These are phyloP conservation scores for Myiozetetes cayanensis DNA, from an alignment of 2,113 vertebrate species.

Conservation along the genomic window DNA sequence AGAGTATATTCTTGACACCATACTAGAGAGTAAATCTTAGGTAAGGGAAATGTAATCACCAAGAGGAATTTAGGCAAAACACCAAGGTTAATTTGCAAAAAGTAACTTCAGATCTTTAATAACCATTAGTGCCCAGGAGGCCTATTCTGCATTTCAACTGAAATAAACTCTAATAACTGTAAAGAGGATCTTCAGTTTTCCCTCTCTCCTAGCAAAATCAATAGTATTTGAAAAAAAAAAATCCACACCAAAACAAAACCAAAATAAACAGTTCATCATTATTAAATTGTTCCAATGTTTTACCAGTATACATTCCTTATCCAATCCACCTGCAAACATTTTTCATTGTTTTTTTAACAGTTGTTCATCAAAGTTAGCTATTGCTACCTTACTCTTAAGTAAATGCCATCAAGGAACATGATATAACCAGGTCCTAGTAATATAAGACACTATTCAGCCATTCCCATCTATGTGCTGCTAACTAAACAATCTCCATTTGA, in stretches of 20 bases:
- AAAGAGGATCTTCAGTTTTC: neutral
- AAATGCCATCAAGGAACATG: slow-evolving; percentile 44
- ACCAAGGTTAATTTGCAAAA: neutral
- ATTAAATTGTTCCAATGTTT: neutral
- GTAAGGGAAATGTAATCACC: neutral
- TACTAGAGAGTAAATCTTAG: neutral
- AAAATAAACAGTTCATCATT: slow-evolving; percentile 20
- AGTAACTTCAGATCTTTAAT: neutral
- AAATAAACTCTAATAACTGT: neutral
- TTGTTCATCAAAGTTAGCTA: slow-evolving; percentile 45
- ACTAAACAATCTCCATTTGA: slow-evolving; percentile 5
- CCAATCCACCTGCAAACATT: slow-evolving; percentile 49
- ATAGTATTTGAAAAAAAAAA: neutral
- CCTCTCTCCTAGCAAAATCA: neutral
- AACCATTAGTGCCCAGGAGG: neutral
- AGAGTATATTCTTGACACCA: neutral
- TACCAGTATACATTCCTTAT: slow-evolving; percentile 11
- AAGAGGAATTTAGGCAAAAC: neutral
- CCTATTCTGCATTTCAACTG: neutral
- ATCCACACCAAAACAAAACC: neutral
- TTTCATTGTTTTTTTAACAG: slow-evolving; percentile 55
- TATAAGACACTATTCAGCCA: slow-evolving; percentile 1
- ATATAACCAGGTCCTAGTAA: neutral
- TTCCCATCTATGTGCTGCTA: slow-evolving; percentile 9
- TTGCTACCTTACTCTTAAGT: slow-evolving; percentile 25